Base-by-base conservation (phyloP, 2,113 vertebrate species). In the Amphiprion ocellaris region DNA sequence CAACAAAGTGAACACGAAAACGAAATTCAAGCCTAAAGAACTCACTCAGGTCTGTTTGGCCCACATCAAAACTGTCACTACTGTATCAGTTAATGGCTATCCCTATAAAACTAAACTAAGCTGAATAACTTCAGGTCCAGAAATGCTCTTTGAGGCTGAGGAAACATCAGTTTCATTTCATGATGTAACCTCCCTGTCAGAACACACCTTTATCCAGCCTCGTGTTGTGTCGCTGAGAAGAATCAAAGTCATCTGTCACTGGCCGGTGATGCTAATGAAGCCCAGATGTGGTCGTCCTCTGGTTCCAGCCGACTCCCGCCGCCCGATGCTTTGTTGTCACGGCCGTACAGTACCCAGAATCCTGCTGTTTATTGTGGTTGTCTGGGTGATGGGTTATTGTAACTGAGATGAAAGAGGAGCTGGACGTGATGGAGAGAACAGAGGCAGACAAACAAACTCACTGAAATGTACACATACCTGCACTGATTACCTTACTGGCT, bases 271-370 rank as follows among this genome's bases (percentile, higher is more conserved):
- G 69, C 74, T 90, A 83, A 90, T 70, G 24, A 64, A 49, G 59
- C 77, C 82, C 87, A 90, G 82, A 87, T 88, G 86, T 74, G 44
- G 60, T 53, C n/a, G 9, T 82, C 65, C 70, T 75, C 58, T 70
- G 44, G 66, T 78, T 86, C 76, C 53, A 46, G 21, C 8, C 1
- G 0, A 24, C 65, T 54, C 17, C 50, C 14, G 8, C 73, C 54
- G 26, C 33, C 58, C 64, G 69, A 66, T 16, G 6, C 66, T 72
- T 74, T 76, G 74, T 71, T 87, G 71, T 69, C 54, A 65, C 2
- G 0, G 52, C 37, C 39, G 33, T 79, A 85, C 64, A 71, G 69
- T 78, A 61, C 79, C 76, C 79, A 88, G 74, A 83, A 44, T 86
- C 12, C 52, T 8, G 4, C 62, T 83, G 77, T 79, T 86, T 87